Evolutionary conservation across 2,797 vertebrate species (phyloP), one percentile per base, ranked within the genome.

Genomic region (Alectoris magna): DNA sequence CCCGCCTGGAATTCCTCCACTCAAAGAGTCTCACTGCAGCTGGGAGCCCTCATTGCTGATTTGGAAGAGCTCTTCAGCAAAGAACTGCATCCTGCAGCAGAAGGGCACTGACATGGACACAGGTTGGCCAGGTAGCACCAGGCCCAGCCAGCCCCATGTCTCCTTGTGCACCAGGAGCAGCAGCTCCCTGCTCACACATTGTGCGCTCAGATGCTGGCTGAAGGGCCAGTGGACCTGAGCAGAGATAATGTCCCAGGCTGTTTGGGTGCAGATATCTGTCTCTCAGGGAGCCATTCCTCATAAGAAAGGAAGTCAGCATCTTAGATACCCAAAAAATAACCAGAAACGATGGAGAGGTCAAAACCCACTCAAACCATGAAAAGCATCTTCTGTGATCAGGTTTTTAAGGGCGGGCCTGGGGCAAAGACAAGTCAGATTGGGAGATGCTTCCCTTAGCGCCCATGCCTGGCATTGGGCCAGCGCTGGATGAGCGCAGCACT

Each of bases 401-500:
- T 70, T 85, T 93, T 67, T 82, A 62, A 11, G 21, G 60, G 38
- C 44, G 29, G 76, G 56, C 22, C 56, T 0, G 0, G 9, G 29
- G 23, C 78, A 88, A 83, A 83, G 27, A 48, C 55, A 69, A 59
- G 24, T 87, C 39, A 76, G 19, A 81, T 9, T 73, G 79, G 59
- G 87, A 81, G 63, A 68, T 14, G 13, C 0, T 0, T 87, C 55
- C 36, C 41, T 36, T 63, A 75, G 56, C 39, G 38, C 23, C 59
- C 49, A 41, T 2, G 36, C 16, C 7, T 41, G 36, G 36, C 2
- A 14, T n/a, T 84, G 41, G 66, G 39, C 58, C 36, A 27, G 60
- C 74, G 38, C 0, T 13, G 0, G 43, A 51, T 43, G 43, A 83
- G 39, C 2, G 3, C 15, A 48, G 5, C 0, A 0, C 34, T 53